Base-by-base conservation (phyloP, 53 echinoderm and acorn worm species). In the Luidia sarsii region DNA sequence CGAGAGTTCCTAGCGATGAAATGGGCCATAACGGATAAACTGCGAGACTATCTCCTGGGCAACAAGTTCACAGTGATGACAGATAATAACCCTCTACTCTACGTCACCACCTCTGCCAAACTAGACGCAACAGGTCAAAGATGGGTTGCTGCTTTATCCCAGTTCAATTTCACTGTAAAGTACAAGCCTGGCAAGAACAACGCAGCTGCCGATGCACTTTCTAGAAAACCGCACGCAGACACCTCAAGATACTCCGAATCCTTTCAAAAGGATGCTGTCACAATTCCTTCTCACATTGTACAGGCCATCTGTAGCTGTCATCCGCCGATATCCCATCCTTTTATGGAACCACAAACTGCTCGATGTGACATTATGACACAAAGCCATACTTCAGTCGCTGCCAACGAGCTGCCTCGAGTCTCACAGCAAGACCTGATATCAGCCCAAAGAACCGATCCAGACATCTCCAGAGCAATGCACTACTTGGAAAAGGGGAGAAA, bases 1-100 rank as follows among this genome's bases (percentile, higher is more conserved):
- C n/a, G n/a, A n/a, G n/a, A n/a, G n/a, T n/a, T n/a, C n/a, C n/a
- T n/a, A n/a, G n/a, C n/a, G n/a, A n/a, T n/a, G n/a, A n/a, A n/a
- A n/a, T n/a, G n/a, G n/a, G n/a, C n/a, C n/a, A 49, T 83, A 14
- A 56, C 70, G 6, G 83, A 83, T 1, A 83, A 83, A 31, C 72
- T 83, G 39, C 34, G 83, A 56, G 83, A 83, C 30, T 80, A 80
- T 36, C 35, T 74, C 16, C 57, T 83, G 3, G 82, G 74, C n/a
- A n/a, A n/a, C n/a, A n/a, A n/a, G n/a, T n/a, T n/a, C n/a, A n/a
- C n/a, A n/a, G n/a, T n/a, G n/a, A n/a, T n/a, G n/a, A n/a, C n/a
- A n/a, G n/a, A n/a, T n/a, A n/a, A n/a, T n/a, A n/a, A n/a, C n/a
- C n/a, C n/a, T n/a, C n/a, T n/a, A n/a, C n/a, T n/a, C n/a, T n/a